phyloP scores from a whole-genome alignment of 2,113 vertebrate species.

The Monopterus albus region DNA sequence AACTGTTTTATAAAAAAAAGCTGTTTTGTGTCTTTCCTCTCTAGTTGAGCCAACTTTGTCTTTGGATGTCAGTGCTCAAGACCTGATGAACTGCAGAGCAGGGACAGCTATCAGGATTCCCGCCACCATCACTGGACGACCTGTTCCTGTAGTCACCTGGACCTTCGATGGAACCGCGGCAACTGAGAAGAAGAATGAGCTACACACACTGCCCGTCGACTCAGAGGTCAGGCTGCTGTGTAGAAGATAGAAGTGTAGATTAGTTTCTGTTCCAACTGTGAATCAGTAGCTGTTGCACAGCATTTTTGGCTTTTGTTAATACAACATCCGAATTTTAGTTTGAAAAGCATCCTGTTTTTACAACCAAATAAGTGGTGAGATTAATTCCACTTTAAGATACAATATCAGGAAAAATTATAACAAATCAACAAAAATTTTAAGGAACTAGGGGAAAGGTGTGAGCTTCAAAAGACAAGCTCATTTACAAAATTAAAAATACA shows the following conservation, averaged over 20 bases:
- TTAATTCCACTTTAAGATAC: not conserved
- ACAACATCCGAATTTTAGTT: too few relatives aligned
- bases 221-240: constrained; percentile 93
- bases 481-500: too few relatives aligned
- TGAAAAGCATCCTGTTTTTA: too few relatives aligned
- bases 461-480: too few relatives aligned
- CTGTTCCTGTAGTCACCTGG: constrained; percentile 92
- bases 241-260: too few relatives aligned
- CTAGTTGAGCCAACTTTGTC: constrained; percentile 90
- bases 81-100: constrained; percentile 88
- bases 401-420: not conserved
- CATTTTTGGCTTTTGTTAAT: too few relatives aligned
- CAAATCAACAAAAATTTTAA: not conserved
- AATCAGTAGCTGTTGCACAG: too few relatives aligned
- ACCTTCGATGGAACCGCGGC: constrained; percentile 93
- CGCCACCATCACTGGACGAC: constrained; percentile 88
- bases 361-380: too few relatives aligned
- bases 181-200: constrained; percentile 90
- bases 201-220: constrained; percentile 91
- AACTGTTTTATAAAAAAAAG: not conserved
- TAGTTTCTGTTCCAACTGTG: too few relatives aligned
- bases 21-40: constrained; percentile 37
- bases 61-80: constrained; percentile 87
- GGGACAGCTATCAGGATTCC: constrained; percentile 90
- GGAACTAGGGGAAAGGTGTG: too few relatives aligned